Evolutionary conservation across 2,797 vertebrate species (phyloP), one percentile per base, ranked within the genome.

Genomic region (Eleutherodactylus coqui): DNA sequence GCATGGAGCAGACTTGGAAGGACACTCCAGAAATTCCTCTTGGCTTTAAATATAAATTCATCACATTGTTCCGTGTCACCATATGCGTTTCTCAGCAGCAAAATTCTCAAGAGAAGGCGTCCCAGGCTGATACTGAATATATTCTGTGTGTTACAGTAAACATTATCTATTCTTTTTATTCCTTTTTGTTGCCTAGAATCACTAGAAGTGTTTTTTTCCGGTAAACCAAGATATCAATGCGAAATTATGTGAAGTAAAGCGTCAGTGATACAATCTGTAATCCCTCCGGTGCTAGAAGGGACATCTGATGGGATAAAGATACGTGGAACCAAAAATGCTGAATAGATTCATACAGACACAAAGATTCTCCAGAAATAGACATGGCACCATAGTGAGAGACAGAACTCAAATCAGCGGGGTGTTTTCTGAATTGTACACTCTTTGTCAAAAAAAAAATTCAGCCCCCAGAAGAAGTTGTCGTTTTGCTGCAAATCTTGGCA

Each of bases 191-290:
- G 67, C 67, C 55, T 55, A 73, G 67, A 73, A 72, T 72, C 64
- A 60, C 84, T 45, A 11, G 51, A 62, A 67, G 77, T 79, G 51
- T 49, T 73, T 47, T 85, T 49, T 17, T 73, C 32, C 77, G 62
- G 49, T 86, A 86, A 86, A 76, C 43, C 55, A 58, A 81, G 69
- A 86, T 62, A 85, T 86, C 78, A 81, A 62, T 51, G 69, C 67
- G 75, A 80, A 80, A 75, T 85, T 79, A 73, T 41, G 79, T 24
- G 36, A 55, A 79, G 76, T 36, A 17, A 75, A 45, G 67, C 64
- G 13, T 17, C 55, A 4, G 10, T 13, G 85, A 80, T 81, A 62
- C 69, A 34, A 43, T 51, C 29, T 38, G 41, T 64, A 75, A 81
- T 38, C 41, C 67, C 13, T 51, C 19, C 5, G 45, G 11, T 62